Evolutionary conservation across 37 sponge, comb jelly and placozoan genomes (phyloP), one percentile per base, ranked within the genome.

Genomic region (Halisarca cf. caerulea): DNA sequence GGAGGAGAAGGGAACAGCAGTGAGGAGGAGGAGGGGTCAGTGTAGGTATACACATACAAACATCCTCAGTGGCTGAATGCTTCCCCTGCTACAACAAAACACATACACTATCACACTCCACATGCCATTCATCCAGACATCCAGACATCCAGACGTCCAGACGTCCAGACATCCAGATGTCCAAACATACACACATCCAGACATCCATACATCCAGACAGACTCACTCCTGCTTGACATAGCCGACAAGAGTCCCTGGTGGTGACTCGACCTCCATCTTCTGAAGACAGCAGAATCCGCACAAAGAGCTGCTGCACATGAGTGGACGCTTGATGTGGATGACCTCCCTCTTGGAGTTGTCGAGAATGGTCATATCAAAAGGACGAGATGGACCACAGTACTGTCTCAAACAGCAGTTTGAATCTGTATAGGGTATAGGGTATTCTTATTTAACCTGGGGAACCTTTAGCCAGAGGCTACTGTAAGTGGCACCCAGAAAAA

Each of bases 211-310:
- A 28, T 41, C 3, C 27, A 36, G 62, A 68, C 70, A 20, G 55
- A 69, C 85, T 89, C 57, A 89, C 90, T 69, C 69, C 58, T 97
- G 97, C 14, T 89, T 81, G 62, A 95, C 84, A 66, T 82, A 91
- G 21, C 98, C 98, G 27, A 97, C 73, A 60, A 71, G 53, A 8
- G 90, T 89, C n/a, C 98, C 98, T 14, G 95, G 95, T 5, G 98
- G 95, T n/a, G 95, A 87, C 87, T 97, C 90, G 43, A 97, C 95
- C 35, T 92, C 95, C 84, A 97, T 74, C 35, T 82, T 7, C 68
- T 97, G 96, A 11, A 92, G 90, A 81, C 98, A 95, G 86, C 96
- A 95, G 86, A 92, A 91, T 57, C 93, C 96, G 57, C 93, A 95
- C 80, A 87, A 90, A 47, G 78, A 36, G 6, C 77, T 74, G 24